Base-by-base conservation (phyloP, 2,888 invertebrate genomes). In the Tenthredo amoena region DNA sequence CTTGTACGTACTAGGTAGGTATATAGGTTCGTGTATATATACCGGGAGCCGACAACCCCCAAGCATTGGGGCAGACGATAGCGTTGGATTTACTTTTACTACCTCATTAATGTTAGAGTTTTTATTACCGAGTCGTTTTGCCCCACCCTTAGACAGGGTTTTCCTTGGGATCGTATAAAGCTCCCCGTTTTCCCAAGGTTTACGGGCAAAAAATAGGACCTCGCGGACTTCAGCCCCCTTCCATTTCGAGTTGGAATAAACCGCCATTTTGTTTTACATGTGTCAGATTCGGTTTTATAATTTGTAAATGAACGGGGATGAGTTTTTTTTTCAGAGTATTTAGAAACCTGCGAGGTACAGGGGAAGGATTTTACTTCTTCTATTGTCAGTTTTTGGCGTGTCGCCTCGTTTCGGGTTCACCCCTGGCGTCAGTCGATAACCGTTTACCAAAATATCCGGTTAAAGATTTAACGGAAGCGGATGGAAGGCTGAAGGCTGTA, bases 71-170 rank as follows among this genome's bases (percentile, higher is more conserved):
- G 88, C 87, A 87, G 89, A 89, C 90, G 91, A 90, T 91, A 90
- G 89, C 89, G 89, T 86, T 87, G 89, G 91, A 91, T 92, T 92
- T 91, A 91, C 89, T 91, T 92, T 92, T 91, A 92, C 90, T 89
- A 88, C 90, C 89, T 91, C 92, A 91, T 92, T 91, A 92, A 91
- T 91, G 91, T 91, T 91, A 90, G 90, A 90, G 90, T 90, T 91
- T 91, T 91, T 91, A 91, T 91, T 90, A 90, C 90, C 84, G 77
- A 77, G 85, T 86, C 87, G 87, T 88, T 88, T 86, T 62, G 87
- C 86, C 81, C 34, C 79, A 31, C 26, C 85, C n/a, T 10, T 34
- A 21, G 34, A 84, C 40, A 85, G 86, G 87, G 86, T 89, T 86
- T 87, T 55, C 83, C 85, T 84, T 86, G 87, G 87, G 88, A 90